These are phyloP conservation scores for Silurus asotus DNA, from an alignment of 2,113 vertebrate species.

Conservation along the genomic window DNA sequence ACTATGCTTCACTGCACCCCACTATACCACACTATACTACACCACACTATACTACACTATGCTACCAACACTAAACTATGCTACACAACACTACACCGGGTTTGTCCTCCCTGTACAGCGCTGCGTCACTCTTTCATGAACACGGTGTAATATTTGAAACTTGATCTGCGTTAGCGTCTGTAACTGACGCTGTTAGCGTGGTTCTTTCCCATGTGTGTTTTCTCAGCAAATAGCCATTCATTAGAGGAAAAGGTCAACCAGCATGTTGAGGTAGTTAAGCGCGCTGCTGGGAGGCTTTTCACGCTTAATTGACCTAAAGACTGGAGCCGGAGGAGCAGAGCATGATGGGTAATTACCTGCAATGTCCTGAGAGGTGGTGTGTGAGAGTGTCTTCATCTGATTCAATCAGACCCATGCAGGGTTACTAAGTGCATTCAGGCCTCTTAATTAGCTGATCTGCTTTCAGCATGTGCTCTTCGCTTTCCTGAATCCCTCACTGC, in stretches of 20 bases:
- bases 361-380: constrained; percentile 73
- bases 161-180: neutral
- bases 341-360: constrained; percentile 78
- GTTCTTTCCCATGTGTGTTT: neutral
- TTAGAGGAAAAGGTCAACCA: constrained; percentile 74
- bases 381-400: constrained; percentile 69
- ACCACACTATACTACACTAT: too few species aligned
- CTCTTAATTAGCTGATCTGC: constrained; percentile 76
- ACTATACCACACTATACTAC: too few species aligned
- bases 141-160: too few species aligned
- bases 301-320: constrained; percentile 73
- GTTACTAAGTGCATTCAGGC: constrained; percentile 68
- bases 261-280: constrained; percentile 68
- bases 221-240: neutral
- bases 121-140: neutral
- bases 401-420: constrained; percentile 75
- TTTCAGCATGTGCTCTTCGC: constrained; percentile 63
- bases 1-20: too few species aligned
- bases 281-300: constrained; percentile 60
- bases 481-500: constrained; percentile 42
- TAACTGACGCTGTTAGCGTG: neutral
- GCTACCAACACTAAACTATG: too few species aligned
- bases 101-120: too few species aligned
- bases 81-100: too few species aligned
- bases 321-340: constrained; percentile 69